Evolutionary conservation across 2,113 vertebrate genomes (phyloP), one percentile per base, ranked within the genome.

Genomic region (Heliornis fulica): DNA sequence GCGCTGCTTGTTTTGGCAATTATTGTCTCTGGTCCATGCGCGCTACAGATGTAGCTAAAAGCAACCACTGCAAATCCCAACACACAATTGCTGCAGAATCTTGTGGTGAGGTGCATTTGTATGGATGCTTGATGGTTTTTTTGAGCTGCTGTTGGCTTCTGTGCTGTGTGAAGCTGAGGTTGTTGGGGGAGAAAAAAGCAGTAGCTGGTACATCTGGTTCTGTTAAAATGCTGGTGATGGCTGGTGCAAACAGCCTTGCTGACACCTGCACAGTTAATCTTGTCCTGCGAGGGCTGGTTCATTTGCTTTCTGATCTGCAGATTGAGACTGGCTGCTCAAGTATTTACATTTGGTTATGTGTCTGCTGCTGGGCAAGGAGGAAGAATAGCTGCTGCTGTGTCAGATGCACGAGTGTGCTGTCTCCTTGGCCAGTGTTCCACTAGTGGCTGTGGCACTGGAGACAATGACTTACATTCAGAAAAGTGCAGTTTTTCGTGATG

Each of bases 231-330:
- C 40, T 74, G 43, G 19, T 15, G 80, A 51, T 26, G 60, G 51
- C 64, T 87, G 69, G 32, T 87, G 81, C 77, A 63, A 66, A 43
- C 45, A 77, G 66, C 48, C 76, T 53, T 48, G 87, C 90, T 93
- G 78, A 54, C 77, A 59, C 92, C 79, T 87, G 65, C 45, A 15
- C 8, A 3, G 40, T 48, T 80, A 77, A 9, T 64, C 76, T 34
- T 34, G 71, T 70, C 81, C 54, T 5, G 5, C 50, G 45, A 61
- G 13, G 48, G 45, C 77, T 89, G 53, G 14, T 50, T 60, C 17
- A 0, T 38, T 64, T 31, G 23, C 64, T 53, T 32, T 48, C 16
- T 77, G 71, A n/a, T 51, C 25, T 53, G 18, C 61, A 51, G 25
- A 69, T 25, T 45, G 83, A 40, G 56, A 5, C 36, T 40, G 64